Base-by-base conservation (phyloP, 2,113 vertebrate genomes). In the Phaetusa simplex region DNA sequence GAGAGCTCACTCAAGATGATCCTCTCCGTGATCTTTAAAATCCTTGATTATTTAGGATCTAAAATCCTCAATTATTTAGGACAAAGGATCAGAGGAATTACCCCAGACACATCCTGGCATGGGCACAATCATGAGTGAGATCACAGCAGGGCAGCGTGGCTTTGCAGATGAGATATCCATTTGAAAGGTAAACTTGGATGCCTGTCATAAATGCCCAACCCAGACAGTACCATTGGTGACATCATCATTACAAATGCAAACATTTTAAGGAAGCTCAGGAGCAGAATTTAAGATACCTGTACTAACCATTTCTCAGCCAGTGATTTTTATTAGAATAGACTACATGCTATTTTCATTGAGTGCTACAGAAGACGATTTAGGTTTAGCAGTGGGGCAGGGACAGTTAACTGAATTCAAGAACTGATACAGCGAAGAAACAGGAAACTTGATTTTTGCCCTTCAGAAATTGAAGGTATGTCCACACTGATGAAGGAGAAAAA, bases 141-240 rank as follows among this genome's bases (percentile, higher is more conserved):
- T 45, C 11, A 27, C 26, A 56, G 40, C n/a, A 82, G 29, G 45
- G 62, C 34, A 15, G 45, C 10, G 21, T 8, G 40, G 24, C 26
- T 69, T 74, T 76, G 61, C n/a, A 19, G 76, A 23, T 12, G 62
- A 62, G 69, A 61, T 5, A 26, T 3, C 18, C 10, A 6, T 4
- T 36, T 3, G 15, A 50, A 56, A 70, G 23, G 17, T 17, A 45
- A 80, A 59, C 26, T n/a, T 26, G 40, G n/a, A 30, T 17, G 21
- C 29, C 23, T 73, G 66, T 38, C 47, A 32, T 12, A 27, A 42
- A 36, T 26, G 19, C 21, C 61, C 61, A 74, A 32, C 38, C 27
- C 82, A n/a, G 59, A 9, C 8, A 65, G 43, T 11, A 65, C 34
- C 47, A n/a, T 21, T 1, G 1, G 27, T 0, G 4, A 26, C 9